phyloP scores from a whole-genome alignment of 2,113 vertebrate species.

The Proterorhinus semilunaris region DNA sequence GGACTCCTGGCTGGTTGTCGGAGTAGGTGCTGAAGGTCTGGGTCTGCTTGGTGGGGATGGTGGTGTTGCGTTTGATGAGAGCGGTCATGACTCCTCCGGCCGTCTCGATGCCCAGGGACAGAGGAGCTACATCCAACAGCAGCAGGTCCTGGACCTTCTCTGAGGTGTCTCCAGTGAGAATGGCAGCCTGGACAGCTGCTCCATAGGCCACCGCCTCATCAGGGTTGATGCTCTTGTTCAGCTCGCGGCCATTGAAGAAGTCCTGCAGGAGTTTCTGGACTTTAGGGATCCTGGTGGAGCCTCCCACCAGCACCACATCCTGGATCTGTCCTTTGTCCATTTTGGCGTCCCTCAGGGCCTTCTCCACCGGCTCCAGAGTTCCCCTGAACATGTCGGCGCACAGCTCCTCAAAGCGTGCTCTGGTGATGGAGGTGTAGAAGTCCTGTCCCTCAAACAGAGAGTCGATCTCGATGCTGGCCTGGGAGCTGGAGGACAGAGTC shows the following conservation, averaged over 20 bases:
- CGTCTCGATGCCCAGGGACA: not conserved
- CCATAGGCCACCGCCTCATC: not conserved
- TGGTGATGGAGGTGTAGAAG: slow-evolving; percentile 1
- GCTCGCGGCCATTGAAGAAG: not conserved
- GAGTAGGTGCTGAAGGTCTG: slow-evolving; percentile 1
- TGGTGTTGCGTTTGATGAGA: slow-evolving; percentile 1
- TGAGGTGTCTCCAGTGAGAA: not conserved
- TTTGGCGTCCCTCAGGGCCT: slow-evolving; percentile 1
- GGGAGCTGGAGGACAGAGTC: not conserved
- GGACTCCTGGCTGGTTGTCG: slow-evolving; percentile 1
- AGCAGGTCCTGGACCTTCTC: slow-evolving; percentile 1
- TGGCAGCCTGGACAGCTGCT: not conserved
- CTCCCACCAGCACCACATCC: not conserved
- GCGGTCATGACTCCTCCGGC: not conserved
- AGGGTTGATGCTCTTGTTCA: not conserved
- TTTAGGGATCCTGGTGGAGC: not conserved
- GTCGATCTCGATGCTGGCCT: slow-evolving; percentile 1
- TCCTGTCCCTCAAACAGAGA: slow-evolving; percentile 2
- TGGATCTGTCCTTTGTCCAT: slow-evolving; percentile 2
- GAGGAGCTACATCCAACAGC: not conserved
- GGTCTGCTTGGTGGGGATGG: not conserved
- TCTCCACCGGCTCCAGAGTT: not conserved
- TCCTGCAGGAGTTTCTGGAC: not conserved
- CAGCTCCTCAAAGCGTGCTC: not conserved
- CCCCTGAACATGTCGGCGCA: not conserved